Base-by-base conservation (phyloP, 1,140 invertebrate species). In the Drosophila grimshawi region DNA sequence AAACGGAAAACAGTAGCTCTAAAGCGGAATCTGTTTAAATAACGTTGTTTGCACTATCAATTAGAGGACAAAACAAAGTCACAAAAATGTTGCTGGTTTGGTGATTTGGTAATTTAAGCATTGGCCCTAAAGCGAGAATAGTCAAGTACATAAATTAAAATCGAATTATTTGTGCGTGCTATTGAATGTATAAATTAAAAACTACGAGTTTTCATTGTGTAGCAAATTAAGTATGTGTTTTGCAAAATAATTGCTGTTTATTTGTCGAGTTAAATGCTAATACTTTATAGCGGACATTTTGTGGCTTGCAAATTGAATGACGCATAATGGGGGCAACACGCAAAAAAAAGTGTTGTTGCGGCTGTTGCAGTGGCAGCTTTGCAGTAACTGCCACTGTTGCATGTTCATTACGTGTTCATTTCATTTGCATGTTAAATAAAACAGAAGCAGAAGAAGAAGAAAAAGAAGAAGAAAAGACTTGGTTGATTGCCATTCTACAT, bases 181-280 rank as follows among this genome's bases (percentile, higher is more conserved):
- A 52, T 57, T 52, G 19, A 52, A 57, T 64, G 53, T 70, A 46
- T 61, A 68, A 73, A 81, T 66, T 61, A 51, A 78, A 68, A 55
- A 45, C 33, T 46, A 61, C 2, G n/a, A 48, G 52, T 30, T 39
- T 29, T 37, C 49, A 46, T 69, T 70, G 59, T 65, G 35, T 33
- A 35, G 29, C 59, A 70, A 63, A 70, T 62, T 46, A 62, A 53
- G 66, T 64, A 64, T 70, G 67, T 51, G 63, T 55, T 63, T 55
- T 37, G 19, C n/a, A 55, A 64, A 64, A 64, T 59, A 82, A 81
- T 88, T 88, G 71, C 77, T 80, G 65, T 88, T 88, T 88, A 83
- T 83, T 88, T 86, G 72, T 80, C 76, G 72, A 76, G 72, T 78
- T 81, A 81, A 86, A 86, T 80, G 85, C 76, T 66, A 76, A 77